These are phyloP conservation scores for Platysteira castanea DNA, from an alignment of 2,113 vertebrate genomes.

Conservation along the genomic window DNA sequence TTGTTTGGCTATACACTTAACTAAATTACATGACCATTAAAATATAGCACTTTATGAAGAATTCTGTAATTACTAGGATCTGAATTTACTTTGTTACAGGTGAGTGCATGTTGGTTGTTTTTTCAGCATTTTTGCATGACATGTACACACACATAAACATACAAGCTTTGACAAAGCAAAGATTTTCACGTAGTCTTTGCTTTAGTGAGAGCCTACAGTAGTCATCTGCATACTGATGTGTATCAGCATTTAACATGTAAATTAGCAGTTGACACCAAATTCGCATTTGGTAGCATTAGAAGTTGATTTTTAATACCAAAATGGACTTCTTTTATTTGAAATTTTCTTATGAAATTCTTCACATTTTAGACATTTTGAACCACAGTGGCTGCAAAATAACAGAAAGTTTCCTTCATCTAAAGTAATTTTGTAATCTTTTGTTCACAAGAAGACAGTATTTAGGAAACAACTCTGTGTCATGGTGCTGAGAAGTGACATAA, in stretches of 20 bases:
- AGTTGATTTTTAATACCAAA: background rate
- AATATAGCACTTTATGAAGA: background rate
- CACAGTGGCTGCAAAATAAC: background rate
- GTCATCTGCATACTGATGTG: background rate
- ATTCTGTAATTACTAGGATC: background rate
- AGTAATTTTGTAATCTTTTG: background rate
- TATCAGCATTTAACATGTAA: background rate
- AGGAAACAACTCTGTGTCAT: background rate
- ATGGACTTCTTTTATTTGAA: background rate
- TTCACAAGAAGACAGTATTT: background rate
- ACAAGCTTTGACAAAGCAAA: background rate
- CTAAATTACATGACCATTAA: background rate
- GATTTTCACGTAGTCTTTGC: background rate
- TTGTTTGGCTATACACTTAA: background rate
- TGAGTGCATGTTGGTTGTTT: background rate
- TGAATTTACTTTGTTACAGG: background rate
- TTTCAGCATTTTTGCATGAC: conserved; percentile 21
- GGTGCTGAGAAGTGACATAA: background rate
- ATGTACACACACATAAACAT: background rate
- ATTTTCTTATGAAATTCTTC: background rate
- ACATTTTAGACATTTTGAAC: background rate
- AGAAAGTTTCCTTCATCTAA: background rate
- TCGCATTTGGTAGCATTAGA: background rate
- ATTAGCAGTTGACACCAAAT: background rate
- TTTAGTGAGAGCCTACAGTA: background rate